Evolutionary conservation across 2,113 vertebrate species (phyloP).

Genomic region (Sinocyclocheilus anophthalmus): DNA sequence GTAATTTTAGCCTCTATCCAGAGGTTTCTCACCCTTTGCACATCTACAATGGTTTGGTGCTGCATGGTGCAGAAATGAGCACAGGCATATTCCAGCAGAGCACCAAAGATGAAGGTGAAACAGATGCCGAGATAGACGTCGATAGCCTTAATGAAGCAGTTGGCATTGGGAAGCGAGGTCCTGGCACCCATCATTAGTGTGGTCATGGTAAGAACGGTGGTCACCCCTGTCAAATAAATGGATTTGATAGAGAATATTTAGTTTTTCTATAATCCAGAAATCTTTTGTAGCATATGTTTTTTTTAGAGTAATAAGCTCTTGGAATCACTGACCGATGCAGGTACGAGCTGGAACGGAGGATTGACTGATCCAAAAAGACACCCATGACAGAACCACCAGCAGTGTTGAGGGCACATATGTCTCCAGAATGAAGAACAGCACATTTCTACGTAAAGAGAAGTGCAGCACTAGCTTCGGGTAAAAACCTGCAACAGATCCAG

Average conservation of each 20-base stretch:
- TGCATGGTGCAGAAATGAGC: slow-evolving; percentile 86
- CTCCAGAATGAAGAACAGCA: slow-evolving; percentile 88
- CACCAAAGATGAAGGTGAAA: slow-evolving; percentile 90
- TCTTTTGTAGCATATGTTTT: not conserved
- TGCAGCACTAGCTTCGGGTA: slow-evolving; percentile 88
- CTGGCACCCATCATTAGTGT: slow-evolving; percentile 89
- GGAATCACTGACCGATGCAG: slow-evolving; percentile 83
- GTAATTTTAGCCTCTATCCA: not conserved
- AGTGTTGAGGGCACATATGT: slow-evolving; percentile 88
- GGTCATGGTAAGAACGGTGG: slow-evolving; percentile 88
- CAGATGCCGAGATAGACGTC: slow-evolving; percentile 88
- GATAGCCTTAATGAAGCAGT: slow-evolving; percentile 90
- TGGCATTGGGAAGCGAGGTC: slow-evolving; percentile 86
- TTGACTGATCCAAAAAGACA: slow-evolving; percentile 90
- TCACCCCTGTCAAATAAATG: slow-evolving; percentile 75
- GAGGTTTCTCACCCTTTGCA: slow-evolving; percentile 74
- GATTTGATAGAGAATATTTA: slow-evolving; percentile 38
- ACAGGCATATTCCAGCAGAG: slow-evolving; percentile 85
- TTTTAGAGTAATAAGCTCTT: slow-evolving; percentile 54
- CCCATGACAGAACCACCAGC: slow-evolving; percentile 89
- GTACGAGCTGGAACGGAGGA: slow-evolving; percentile 88
- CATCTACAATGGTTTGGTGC: slow-evolving; percentile 73
- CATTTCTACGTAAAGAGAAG: slow-evolving; percentile 87
- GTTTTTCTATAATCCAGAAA: not conserved
- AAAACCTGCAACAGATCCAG: slow-evolving; percentile 65